phyloP scores from a whole-genome alignment of 2,888 invertebrate genomes.

The Chromoteleia sp. region DNA sequence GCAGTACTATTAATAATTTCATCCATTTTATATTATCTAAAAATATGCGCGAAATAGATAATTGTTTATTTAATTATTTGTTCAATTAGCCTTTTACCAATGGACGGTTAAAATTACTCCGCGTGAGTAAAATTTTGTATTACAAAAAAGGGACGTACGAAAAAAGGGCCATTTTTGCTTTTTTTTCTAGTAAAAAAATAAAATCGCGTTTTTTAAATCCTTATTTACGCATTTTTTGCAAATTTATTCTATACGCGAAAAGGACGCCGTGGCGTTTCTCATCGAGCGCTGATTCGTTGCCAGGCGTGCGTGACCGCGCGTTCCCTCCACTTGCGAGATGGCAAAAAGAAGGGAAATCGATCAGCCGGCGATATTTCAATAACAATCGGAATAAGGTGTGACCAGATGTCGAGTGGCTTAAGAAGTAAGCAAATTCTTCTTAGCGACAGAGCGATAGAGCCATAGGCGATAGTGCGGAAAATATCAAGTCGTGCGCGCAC shows the following conservation, averaged over 20 bases:
- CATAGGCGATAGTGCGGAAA: slow-evolving; percentile 83
- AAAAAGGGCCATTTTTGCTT: slow-evolving; percentile 14
- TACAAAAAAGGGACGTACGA: too few species aligned
- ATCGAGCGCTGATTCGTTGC: slow-evolving; percentile 58
- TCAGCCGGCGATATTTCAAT: slow-evolving; percentile 60
- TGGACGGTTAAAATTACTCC: too few species aligned
- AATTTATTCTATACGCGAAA: slow-evolving; percentile 32
- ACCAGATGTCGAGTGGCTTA: slow-evolving; percentile 56
- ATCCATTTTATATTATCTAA: neutral
- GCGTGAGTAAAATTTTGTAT: too few species aligned
- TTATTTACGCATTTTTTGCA: slow-evolving; percentile 12
- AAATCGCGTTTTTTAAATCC: slow-evolving; percentile 14
- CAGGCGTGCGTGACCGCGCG: slow-evolving; percentile 54
- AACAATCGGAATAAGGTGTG: slow-evolving; percentile 63
- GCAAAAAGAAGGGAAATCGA: slow-evolving; percentile 66
- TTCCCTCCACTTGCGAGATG: slow-evolving; percentile 50
- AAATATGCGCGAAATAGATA: too few species aligned
- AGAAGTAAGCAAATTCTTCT: slow-evolving; percentile 73
- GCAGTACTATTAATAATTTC: slow-evolving; percentile 7
- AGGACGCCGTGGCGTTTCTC: slow-evolving; percentile 52
- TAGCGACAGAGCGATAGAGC: slow-evolving; percentile 77
- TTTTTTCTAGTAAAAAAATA: slow-evolving; percentile 31
- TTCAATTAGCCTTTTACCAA: too few species aligned
- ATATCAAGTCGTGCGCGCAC: slow-evolving; percentile 82
- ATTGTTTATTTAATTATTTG: too few species aligned